Evolutionary conservation across 2,113 vertebrate species (phyloP).

Genomic region (Lethenteron camtschaticum): DNA sequence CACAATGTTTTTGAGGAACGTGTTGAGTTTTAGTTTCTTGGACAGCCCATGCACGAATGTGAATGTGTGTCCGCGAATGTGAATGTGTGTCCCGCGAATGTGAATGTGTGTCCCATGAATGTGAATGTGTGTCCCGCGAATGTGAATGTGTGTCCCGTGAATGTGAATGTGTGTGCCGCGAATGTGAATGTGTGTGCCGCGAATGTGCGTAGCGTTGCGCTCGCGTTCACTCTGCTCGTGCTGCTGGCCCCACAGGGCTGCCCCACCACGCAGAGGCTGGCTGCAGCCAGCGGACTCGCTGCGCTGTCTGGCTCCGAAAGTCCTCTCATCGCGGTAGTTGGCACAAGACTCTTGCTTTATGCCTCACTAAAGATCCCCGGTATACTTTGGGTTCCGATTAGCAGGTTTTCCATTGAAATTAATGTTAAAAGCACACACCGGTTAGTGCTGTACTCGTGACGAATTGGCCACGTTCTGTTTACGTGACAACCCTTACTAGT

Average conservation of each 20-base stretch:
- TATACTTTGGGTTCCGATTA: no score
- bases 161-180: neutral
- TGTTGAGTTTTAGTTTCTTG: neutral
- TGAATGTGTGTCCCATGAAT: neutral
- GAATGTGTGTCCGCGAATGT: no score
- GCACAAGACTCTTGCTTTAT: no score
- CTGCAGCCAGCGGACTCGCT: slow-evolving; percentile 58
- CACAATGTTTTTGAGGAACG: neutral
- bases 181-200: neutral
- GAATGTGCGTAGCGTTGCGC: neutral
- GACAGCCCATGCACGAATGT: neutral
- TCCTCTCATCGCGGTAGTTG: slow-evolving; percentile 40
- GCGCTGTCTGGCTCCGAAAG: slow-evolving; percentile 64
- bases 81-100: neutral
- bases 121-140: neutral
- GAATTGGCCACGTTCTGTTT: no score
- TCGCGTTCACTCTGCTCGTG: slow-evolving; percentile 6
- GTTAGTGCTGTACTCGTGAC: no score
- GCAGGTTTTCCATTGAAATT: no score
- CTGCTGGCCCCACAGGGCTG: slow-evolving; percentile 32
- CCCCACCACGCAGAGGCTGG: slow-evolving; percentile 81
- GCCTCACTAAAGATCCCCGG: no score
- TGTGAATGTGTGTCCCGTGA: neutral
- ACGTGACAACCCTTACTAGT: no score
- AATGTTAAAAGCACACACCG: no score